Evolutionary conservation across 2,113 vertebrate species (phyloP), one percentile per base, ranked within the genome.

Genomic region (Malurus melanocephalus): DNA sequence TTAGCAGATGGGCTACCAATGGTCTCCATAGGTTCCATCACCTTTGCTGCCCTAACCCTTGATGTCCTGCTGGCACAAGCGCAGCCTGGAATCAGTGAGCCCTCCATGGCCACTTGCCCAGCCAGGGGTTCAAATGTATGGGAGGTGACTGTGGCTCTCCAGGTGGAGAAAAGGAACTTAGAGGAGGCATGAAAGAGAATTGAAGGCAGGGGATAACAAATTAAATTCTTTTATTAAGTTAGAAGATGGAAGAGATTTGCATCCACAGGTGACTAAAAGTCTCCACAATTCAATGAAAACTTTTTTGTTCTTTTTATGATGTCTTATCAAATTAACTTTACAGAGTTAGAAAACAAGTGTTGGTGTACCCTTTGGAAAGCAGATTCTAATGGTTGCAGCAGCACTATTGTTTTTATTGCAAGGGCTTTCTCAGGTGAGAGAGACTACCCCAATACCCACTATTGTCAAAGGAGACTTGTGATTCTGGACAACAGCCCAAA

Each of bases 121-220:
- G 9, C 7, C 22, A 62, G 32, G 61, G 45, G 5, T 57, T 61
- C 22, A 18, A 42, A 32, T 53, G 15, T 19, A 14, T 35, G 27
- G 10, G 8, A 52, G 15, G 10, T 45, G 27, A 23, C 28, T 43
- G 45, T 49, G 35, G 27, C 45, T 15, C 24, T 45, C 6, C 4
- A 80, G 19, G 28, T 65, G 55, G 11, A 73, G 42, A 23, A 57
- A 30, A 84, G 11, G 18, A 53, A 28, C 9, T 33, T 33, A 19
- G 0, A 73, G 45, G 21, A 69, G 9, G 3, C 0, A 0, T 74
- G 40, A 67, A 46, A 87, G 28, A 75, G 23, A 85, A 60, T 2
- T 48, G n/a, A 52, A 53, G 24, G 8, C 52, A 15, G 7, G 45
- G 4, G 4, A 30, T 8, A 82, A 21, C 16, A 75, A 78, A 74